Base-by-base conservation (phyloP, 2,888 invertebrate species). In the Sipunculus nudus region DNA sequence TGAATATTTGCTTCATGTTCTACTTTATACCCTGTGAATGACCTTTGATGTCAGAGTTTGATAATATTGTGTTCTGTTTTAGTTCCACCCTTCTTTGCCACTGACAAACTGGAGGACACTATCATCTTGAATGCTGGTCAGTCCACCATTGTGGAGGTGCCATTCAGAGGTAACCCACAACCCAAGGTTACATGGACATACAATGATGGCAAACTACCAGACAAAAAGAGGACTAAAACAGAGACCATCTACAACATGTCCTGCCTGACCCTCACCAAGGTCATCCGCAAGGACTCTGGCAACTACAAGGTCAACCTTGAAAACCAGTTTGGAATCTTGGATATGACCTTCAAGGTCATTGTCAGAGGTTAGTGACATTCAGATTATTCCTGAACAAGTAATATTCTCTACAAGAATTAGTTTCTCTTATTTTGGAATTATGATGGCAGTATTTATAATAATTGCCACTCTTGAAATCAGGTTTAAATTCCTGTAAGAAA, bases 321-420 rank as follows among this genome's bases (percentile, higher is more conserved):
- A 41, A 74, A 72, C 49, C 71, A 68, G 29, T 49, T 59, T 59
- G 72, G 66, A 39, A 54, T 53, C 26, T 50, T 58, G 29, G 50
- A 26, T 10, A 58, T 59, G 53, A 66, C 57, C 29, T 50, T 67
- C 25, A 49, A 59, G n/a, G 58, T 68, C 16, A 61, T 25, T 21
- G 63, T 70, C n/a, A 54, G 59, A 90, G 89, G 81, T 88, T 88
- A 70, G 86, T 92, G 38, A 21, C 32, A 13, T 8, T 10, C 10
- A 13, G 8, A 25, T 26, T 43, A 8, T 43, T 10, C 21, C n/a
- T n/a, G n/a, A n/a, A n/a, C n/a, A n/a, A n/a, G n/a, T n/a, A n/a
- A n/a, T n/a, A n/a, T n/a, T n/a, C n/a, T n/a, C n/a, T n/a, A n/a
- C n/a, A n/a, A n/a, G n/a, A n/a, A n/a, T n/a, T n/a, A n/a, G n/a